A percentile compares a stretch with the other conserved stretches of the same genome.
phyloP scores from a whole-genome alignment of 2,113 vertebrate genomes.

The Heptranchias perlo region DNA sequence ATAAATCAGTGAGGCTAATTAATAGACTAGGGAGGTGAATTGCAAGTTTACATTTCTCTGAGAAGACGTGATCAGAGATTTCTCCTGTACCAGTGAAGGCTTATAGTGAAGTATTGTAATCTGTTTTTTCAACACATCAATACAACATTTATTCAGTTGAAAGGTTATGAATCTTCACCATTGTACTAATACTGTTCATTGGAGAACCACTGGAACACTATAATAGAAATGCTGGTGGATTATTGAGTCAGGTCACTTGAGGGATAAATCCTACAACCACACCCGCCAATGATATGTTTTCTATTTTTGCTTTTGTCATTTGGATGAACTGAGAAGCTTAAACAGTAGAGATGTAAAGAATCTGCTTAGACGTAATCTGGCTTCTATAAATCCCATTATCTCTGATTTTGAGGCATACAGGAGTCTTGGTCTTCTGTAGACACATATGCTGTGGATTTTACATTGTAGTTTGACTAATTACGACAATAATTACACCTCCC shows the following conservation, averaged over 20 bases:
- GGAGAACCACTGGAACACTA: not conserved
- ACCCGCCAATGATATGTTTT: not conserved
- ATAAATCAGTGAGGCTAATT: not conserved
- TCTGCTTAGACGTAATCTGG: slow-evolving; percentile 38
- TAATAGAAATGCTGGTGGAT: not conserved
- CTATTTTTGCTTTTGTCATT: slow-evolving; percentile 17
- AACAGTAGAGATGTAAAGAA: not conserved
- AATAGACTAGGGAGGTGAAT: not conserved
- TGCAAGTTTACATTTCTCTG: not conserved
- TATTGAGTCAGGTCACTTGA: not conserved
- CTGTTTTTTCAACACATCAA: too few species aligned
- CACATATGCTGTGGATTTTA: not conserved
- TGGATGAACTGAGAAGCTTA: not conserved
- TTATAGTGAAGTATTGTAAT: not conserved
- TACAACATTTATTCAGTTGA: not conserved
- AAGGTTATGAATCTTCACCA: not conserved
- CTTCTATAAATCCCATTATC: slow-evolving; percentile 35
- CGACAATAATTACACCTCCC: slow-evolving; percentile 4
- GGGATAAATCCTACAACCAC: not conserved
- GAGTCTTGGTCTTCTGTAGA: not conserved
- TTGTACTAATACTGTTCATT: not conserved
- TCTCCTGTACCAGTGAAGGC: not conserved
- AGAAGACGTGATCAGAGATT: not conserved
- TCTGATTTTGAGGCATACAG: not conserved
- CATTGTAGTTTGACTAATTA: slow-evolving; percentile 18